phyloP scores from a whole-genome alignment of 2,888 invertebrate species.

The Drosophila anceps region DNA sequence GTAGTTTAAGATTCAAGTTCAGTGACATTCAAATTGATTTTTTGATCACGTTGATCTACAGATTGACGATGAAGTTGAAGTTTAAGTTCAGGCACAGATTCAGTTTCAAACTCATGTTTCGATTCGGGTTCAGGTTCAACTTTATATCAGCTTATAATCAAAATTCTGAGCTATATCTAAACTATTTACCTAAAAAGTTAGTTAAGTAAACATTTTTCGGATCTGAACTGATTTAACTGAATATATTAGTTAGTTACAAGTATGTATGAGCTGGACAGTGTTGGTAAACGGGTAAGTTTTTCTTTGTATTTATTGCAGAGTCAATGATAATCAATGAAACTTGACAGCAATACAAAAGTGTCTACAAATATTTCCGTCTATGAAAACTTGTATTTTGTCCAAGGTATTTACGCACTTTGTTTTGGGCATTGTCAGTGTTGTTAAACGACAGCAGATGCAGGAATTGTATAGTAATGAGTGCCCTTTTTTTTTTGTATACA shows the following conservation, averaged over 20 bases:
- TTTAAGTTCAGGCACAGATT: too few relatives aligned
- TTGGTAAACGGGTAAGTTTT: background rate
- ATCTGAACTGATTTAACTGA: too few relatives aligned
- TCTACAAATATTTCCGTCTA: background rate
- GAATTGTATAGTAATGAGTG: background rate
- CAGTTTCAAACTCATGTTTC: too few relatives aligned
- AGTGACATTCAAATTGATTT: too few relatives aligned
- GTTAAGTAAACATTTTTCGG: too few relatives aligned
- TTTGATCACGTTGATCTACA: too few relatives aligned
- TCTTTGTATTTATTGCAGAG: background rate
- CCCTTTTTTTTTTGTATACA: background rate
- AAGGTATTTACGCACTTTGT: background rate
- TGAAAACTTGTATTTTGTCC: background rate
- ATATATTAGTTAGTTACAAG: background rate
- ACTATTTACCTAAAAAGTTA: too few relatives aligned
- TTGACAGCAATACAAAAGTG: background rate
- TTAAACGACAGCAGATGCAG: background rate
- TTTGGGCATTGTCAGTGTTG: background rate
- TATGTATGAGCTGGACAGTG: background rate
- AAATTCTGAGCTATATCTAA: too few relatives aligned
- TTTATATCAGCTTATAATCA: too few relatives aligned
- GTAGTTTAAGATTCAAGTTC: too few relatives aligned
- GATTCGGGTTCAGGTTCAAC: too few relatives aligned
- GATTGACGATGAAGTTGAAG: too few relatives aligned
- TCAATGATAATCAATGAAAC: background rate